Conservation (phyloP, 2,113 vertebrate genomes). For the Amphiprion ocellaris region DNA sequence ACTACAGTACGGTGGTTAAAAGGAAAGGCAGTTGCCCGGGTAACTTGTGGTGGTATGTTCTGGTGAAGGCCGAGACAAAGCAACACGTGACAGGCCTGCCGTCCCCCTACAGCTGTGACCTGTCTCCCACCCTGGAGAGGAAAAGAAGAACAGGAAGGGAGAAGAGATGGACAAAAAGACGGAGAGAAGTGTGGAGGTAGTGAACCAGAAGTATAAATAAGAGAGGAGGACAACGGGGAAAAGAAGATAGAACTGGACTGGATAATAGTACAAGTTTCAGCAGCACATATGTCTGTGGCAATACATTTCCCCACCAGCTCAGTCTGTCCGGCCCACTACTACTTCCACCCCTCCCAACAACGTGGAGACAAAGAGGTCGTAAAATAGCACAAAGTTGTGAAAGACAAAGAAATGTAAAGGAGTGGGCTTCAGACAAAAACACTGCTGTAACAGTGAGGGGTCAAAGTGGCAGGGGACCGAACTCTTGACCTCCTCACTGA, state of each 20-base stretch:
- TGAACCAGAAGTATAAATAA: not conserved
- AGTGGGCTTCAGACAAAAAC: slow-evolving; percentile 61
- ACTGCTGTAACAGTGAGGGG: slow-evolving; percentile 69
- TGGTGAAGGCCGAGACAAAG: slow-evolving; percentile 77
- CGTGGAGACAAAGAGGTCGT: slow-evolving; percentile 74
- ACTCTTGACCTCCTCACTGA: slow-evolving; percentile 81
- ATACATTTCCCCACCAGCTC: slow-evolving; percentile 36
- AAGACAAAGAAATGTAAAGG: slow-evolving; percentile 73
- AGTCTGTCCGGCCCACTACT: slow-evolving; percentile 34
- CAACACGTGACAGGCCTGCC: slow-evolving; percentile 74
- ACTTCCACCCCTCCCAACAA: slow-evolving; percentile 55
- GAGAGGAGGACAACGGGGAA: not conserved
- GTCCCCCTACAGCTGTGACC: slow-evolving; percentile 82
- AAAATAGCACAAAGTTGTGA: slow-evolving; percentile 79
- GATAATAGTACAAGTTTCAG: not conserved
- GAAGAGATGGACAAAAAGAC: slow-evolving; percentile 33
- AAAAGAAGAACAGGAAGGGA: slow-evolving; percentile 48
- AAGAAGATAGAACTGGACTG: not conserved
- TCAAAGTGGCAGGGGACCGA: slow-evolving; percentile 74
- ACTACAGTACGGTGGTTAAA: slow-evolving; percentile 65
- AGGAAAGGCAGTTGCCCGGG: slow-evolving; percentile 70
- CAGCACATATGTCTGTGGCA: slow-evolving; percentile 17
- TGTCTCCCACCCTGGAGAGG: slow-evolving; percentile 77
- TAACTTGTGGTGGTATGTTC: slow-evolving; percentile 73
- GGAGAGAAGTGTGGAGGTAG: slow-evolving; percentile 18